Percentiles rank a stretch among this genome's conserved stretches.
These are phyloP conservation scores for Drusus annulatus DNA, from an alignment of 1,140 invertebrate genomes.

Conservation along the genomic window DNA sequence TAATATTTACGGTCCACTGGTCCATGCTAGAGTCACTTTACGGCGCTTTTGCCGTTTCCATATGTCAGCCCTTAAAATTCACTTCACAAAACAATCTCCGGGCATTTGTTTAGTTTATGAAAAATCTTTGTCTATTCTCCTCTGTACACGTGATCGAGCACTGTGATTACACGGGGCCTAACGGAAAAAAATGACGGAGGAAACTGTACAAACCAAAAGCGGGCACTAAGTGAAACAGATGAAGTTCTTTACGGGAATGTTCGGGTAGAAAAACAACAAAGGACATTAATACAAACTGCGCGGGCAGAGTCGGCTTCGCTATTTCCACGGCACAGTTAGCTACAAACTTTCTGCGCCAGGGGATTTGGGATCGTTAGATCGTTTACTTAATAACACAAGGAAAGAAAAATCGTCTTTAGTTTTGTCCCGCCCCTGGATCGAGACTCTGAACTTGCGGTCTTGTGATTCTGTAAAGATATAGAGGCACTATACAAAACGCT, in stretches of 20 bases:
- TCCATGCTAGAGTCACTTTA: too few relatives aligned
- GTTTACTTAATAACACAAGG: conserved; percentile 7
- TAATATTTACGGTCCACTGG: too few relatives aligned
- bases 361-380: conserved; percentile 13
- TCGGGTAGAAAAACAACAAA: conserved; percentile 48
- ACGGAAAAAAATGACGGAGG: conserved; percentile 10
- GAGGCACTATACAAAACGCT: too few relatives aligned
- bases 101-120: not conserved
- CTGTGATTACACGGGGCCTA: conserved; percentile 26
- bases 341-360: not conserved
- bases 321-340: not conserved
- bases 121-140: not conserved
- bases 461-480: too few relatives aligned
- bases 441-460: too few relatives aligned
- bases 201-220: conserved; percentile 39
- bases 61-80: too few relatives aligned
- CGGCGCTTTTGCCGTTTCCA: too few relatives aligned
- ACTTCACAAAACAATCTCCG: too few relatives aligned
- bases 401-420: not conserved
- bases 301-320: conserved; percentile 1
- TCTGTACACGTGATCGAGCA: conserved; percentile 28
- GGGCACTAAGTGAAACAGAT: conserved; percentile 54
- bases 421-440: not conserved
- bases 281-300: conserved; percentile 53
- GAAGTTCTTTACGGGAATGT: conserved; percentile 44